Evolutionary conservation across 2,888 invertebrate genomes (phyloP).

Genomic region (Ligdia adustata): DNA sequence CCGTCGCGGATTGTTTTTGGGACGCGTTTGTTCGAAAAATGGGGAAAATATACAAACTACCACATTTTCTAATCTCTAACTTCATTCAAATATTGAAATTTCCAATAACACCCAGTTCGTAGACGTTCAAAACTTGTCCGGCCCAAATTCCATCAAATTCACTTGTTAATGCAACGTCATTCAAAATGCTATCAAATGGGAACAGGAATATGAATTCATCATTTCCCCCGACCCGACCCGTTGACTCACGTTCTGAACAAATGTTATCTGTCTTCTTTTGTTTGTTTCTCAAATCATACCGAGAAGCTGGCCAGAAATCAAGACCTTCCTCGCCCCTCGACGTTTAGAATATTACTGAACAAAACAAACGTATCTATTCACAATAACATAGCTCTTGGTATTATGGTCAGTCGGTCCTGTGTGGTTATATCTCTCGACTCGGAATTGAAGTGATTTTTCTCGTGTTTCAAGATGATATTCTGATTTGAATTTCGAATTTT

Average conservation of each 20-base stretch:
- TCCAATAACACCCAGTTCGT: no score
- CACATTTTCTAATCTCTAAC: no score
- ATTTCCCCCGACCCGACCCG: constrained; percentile 52
- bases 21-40: no score
- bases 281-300: constrained; percentile 74
- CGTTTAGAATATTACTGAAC: constrained; percentile 17
- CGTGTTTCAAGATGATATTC: constrained; percentile 43
- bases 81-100: no score
- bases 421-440: constrained; percentile 53
- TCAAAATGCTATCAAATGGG: constrained; percentile 19
- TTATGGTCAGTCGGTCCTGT: constrained; percentile 55
- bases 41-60: no score
- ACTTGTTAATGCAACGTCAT: constrained; percentile 21
- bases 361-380: constrained; percentile 31
- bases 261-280: constrained; percentile 81
- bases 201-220: constrained; percentile 45
- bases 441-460: constrained; percentile 50
- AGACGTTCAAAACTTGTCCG: no score
- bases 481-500: no score
- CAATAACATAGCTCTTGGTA: constrained; percentile 40
- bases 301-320: constrained; percentile 39
- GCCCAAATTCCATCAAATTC: neutral
- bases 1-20: no score
- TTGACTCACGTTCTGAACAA: constrained; percentile 78
- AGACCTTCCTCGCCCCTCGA: constrained; percentile 42